A percentile compares a stretch with the other conserved stretches of the same genome.
Conservation (phyloP, 2,888 invertebrate genomes). For the Apamea crenata region DNA sequence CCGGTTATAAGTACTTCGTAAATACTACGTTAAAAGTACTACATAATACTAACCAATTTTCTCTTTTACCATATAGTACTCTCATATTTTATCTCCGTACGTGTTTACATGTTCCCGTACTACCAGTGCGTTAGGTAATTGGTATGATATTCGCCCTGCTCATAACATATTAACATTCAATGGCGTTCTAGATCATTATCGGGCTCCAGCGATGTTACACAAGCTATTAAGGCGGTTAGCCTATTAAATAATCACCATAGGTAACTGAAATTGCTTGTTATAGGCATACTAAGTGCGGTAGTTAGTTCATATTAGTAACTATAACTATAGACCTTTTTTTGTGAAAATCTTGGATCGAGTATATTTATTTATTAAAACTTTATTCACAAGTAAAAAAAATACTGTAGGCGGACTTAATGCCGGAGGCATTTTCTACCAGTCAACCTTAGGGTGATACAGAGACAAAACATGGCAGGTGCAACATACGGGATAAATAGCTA, state of each 20-base stretch:
- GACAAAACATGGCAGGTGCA: too few relatives aligned
- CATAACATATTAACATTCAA: conserved; percentile 61
- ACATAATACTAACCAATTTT: not conserved
- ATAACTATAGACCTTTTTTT: not conserved
- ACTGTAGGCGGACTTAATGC: too few relatives aligned
- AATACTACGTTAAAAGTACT: too few relatives aligned
- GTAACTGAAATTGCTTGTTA: conserved; percentile 16
- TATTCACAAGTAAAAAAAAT: too few relatives aligned
- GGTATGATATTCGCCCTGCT: conserved; percentile 46
- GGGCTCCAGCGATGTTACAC: conserved; percentile 45
- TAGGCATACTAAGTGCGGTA: not conserved
- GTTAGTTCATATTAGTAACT: not conserved
- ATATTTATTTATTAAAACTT: too few relatives aligned
- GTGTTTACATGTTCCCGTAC: conserved; percentile 28
- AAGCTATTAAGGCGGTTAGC: conserved; percentile 42
- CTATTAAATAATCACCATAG: conserved; percentile 57
- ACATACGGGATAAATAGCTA: too few relatives aligned
- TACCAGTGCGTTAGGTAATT: conserved; percentile 41
- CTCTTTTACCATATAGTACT: not conserved
- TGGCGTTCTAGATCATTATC: conserved; percentile 61
- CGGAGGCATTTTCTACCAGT: too few relatives aligned
- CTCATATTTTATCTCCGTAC: conserved; percentile 18
- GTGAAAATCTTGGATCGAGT: not conserved
- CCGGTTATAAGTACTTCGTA: too few relatives aligned
- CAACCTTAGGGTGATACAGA: too few relatives aligned